phyloP scores from a whole-genome alignment of 2,797 vertebrate species.

The Selene dorsalis region DNA sequence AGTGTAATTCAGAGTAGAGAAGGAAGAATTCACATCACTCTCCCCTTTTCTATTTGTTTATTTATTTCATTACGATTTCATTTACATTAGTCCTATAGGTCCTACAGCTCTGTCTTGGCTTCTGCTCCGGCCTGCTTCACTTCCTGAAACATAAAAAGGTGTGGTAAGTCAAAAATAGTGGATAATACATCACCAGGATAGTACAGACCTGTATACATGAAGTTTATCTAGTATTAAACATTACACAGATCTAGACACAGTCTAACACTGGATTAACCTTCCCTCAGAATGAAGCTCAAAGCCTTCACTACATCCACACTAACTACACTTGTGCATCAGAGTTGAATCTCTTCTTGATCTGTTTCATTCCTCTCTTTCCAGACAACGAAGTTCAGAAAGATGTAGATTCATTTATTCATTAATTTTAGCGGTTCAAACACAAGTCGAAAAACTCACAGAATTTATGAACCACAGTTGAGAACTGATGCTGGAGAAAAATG shows the following conservation, averaged over 20 bases:
- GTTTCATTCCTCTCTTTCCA: background rate
- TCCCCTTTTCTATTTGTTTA: background rate
- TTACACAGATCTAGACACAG: background rate
- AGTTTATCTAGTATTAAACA: background rate
- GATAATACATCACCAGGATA: background rate
- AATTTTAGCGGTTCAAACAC: background rate
- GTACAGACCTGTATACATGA: background rate
- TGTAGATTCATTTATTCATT: background rate
- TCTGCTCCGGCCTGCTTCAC: slow-evolving; percentile 70
- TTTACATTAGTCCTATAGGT: slow-evolving; percentile 69
- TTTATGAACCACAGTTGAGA: background rate
- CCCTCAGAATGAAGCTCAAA: background rate
- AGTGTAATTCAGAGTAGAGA: background rate
- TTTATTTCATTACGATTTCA: slow-evolving; percentile 47
- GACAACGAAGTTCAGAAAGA: background rate
- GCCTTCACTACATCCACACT: background rate
- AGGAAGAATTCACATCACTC: slow-evolving; percentile 24
- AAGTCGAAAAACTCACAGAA: background rate
- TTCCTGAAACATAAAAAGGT: slow-evolving; percentile 68
- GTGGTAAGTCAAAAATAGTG: slow-evolving; percentile 16
- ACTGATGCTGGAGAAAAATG: background rate
- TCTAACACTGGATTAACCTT: background rate
- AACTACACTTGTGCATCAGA: background rate
- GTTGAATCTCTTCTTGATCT: background rate
- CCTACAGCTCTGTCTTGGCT: slow-evolving; percentile 83